Conservation (phyloP, 2,888 invertebrate species). For the Pomacea canaliculata region DNA sequence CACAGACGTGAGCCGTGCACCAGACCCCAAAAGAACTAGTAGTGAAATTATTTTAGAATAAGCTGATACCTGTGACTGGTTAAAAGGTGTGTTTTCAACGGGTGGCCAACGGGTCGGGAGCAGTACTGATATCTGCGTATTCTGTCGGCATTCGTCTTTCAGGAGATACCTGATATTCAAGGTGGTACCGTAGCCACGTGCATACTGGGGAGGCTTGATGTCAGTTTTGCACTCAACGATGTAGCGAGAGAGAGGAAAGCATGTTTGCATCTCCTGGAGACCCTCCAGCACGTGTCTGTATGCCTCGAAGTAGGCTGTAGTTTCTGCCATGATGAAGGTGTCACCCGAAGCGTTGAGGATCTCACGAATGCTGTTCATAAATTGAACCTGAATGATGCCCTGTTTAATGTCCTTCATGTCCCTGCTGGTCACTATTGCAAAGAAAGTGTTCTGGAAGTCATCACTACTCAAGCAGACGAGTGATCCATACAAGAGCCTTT, state of each 20-base stretch:
- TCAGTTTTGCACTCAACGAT: constrained; percentile 44
- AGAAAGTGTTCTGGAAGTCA: constrained; percentile 76
- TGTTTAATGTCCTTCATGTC: constrained; percentile 41
- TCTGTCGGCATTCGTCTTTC: constrained; percentile 21
- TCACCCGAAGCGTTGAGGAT: constrained; percentile 14
- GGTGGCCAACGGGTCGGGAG: constrained; percentile 52
- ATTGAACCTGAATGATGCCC: constrained; percentile 45
- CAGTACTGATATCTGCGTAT: constrained; percentile 8
- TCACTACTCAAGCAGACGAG: constrained; percentile 80
- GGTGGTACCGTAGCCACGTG: background rate
- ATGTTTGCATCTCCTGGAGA: constrained; percentile 74
- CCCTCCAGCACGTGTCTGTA: constrained; percentile 82
- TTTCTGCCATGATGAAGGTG: constrained; percentile 78
- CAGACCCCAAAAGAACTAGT: too few species aligned
- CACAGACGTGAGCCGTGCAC: too few species aligned
- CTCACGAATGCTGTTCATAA: constrained; percentile 33
- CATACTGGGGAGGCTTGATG: constrained; percentile 46
- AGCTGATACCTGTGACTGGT: constrained; percentile 45
- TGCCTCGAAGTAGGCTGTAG: constrained; percentile 84
- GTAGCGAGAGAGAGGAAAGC: constrained; percentile 45
- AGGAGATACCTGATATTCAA: constrained; percentile 33
- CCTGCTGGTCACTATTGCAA: constrained; percentile 73
- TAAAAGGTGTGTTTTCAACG: constrained; percentile 49
- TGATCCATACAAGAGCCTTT: constrained; percentile 80
- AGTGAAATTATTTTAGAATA: background rate